These are phyloP conservation scores for Meiosimyza decipiens DNA, from an alignment of 2,888 invertebrate species.

Conservation along the genomic window DNA sequence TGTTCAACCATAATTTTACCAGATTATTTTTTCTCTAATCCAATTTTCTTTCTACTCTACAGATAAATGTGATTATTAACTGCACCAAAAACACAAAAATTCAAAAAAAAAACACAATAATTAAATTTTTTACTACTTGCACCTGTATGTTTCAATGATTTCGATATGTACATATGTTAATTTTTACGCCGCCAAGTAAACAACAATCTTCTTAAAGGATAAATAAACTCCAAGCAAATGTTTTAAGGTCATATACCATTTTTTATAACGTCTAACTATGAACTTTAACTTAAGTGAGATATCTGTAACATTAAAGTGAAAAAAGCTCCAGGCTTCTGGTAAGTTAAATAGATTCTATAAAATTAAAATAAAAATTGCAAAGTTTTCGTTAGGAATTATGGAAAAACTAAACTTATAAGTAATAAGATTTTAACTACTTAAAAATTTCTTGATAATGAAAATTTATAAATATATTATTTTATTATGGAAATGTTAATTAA, in stretches of 20 bases:
- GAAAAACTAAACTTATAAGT: no score
- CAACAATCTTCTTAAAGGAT: no score
- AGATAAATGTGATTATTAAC: background rate
- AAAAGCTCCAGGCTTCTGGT: no score
- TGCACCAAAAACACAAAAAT: background rate
- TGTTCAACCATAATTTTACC: no score
- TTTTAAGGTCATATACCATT: no score
- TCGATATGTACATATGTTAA: background rate
- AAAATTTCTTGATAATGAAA: background rate
- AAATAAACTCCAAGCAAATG: no score
- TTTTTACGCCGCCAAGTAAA: background rate
- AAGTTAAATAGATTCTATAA: no score
- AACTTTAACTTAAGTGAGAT: no score
- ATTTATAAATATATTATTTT: background rate
- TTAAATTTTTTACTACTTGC: background rate
- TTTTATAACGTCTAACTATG: no score
- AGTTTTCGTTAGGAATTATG: conserved; percentile 24
- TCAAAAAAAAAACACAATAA: background rate
- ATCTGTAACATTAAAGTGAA: no score
- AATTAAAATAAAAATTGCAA: conserved; percentile 2
- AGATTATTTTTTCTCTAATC: no score
- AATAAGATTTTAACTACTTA: background rate
- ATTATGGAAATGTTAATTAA: background rate
- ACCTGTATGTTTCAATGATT: background rate
- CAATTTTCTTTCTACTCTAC: no score